phyloP scores from a whole-genome alignment of 2,113 vertebrate genomes.

The Coptodon bakossiorum region DNA sequence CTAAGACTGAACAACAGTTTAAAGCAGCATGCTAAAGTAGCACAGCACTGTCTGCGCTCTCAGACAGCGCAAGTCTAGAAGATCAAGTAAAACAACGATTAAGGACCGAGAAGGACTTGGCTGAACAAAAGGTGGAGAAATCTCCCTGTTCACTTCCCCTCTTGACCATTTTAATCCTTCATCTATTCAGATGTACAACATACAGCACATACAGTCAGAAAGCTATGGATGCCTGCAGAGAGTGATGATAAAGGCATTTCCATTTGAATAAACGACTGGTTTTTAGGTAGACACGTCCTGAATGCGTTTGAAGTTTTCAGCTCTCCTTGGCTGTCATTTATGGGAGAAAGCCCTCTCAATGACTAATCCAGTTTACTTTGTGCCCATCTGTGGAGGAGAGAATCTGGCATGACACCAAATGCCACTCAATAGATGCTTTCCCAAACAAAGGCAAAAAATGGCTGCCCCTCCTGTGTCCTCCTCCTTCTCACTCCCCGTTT shows the following conservation, averaged over 20 bases:
- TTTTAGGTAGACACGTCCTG: conserved; percentile 30
- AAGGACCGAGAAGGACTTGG: background rate
- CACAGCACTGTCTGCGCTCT: background rate
- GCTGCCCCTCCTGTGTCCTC: conserved; percentile 16
- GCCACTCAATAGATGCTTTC: conserved; percentile 58
- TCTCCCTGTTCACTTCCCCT: background rate
- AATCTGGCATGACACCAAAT: conserved; percentile 69
- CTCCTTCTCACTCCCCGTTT: conserved; percentile 21
- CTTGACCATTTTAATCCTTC: conserved; percentile 21
- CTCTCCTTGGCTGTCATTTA: conserved; percentile 45
- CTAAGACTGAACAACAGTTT: background rate
- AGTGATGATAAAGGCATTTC: conserved; percentile 41
- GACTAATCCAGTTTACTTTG: conserved; percentile 65
- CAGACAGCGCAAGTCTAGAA: background rate
- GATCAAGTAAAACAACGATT: background rate
- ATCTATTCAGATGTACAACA: conserved; percentile 22
- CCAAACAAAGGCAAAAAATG: conserved; percentile 48
- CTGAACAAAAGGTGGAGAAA: background rate
- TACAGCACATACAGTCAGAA: conserved; percentile 50
- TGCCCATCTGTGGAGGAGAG: conserved; percentile 33
- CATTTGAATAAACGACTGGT: conserved; percentile 51
- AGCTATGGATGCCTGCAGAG: conserved; percentile 20
- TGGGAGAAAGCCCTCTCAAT: conserved; percentile 42
- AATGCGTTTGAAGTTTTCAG: conserved; percentile 49
- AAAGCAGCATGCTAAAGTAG: background rate